Base-by-base conservation (phyloP, 2,888 invertebrate species). In the Lasioglossum figueresi region DNA sequence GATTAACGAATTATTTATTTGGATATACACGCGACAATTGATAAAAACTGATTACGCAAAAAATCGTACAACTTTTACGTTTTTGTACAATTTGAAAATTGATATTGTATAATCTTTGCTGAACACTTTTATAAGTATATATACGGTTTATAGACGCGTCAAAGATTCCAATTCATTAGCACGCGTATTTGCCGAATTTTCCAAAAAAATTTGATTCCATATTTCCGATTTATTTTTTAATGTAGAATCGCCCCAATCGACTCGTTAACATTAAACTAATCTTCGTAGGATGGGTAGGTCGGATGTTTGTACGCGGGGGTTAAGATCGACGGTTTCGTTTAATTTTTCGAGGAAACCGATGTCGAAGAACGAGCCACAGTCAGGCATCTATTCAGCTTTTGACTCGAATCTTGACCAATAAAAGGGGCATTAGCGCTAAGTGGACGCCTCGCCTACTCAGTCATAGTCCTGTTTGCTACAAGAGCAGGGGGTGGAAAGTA, bases 401-500 rank as follows among this genome's bases (percentile, higher is more conserved):
- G 88, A 88, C 88, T 91, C 88, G 88, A 90, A 92, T 93, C 92
- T 93, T 93, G 93, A 92, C 94, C 94, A 94, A 94, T 94, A 94
- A 94, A 94, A 93, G 94, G 89, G 89, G 93, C 92, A 94, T 94
- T 94, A 94, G 85, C 91, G 93, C 86, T 93, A 93, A 94, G 94
- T 94, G 94, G 93, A 91, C 91, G 93, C 92, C 88, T 93, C 92
- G 90, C 82, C 92, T 91, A 90, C 92, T 92, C 91, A 90, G 90
- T 93, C 92, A 91, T 92, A 91, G 91, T 91, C 91, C 90, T 93
- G 92, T 92, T 92, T 93, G 89, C 88, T 84, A 88, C 87, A 86
- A 91, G 91, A 92, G 83, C 82, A 77, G 88, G 89, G 90, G 90
- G 89, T 91, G 84, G 85, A 87, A 90, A 91, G 87, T 87, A 89